Conservation (phyloP, 2,888 invertebrate species). For the Cosmorhoe ocellata region DNA sequence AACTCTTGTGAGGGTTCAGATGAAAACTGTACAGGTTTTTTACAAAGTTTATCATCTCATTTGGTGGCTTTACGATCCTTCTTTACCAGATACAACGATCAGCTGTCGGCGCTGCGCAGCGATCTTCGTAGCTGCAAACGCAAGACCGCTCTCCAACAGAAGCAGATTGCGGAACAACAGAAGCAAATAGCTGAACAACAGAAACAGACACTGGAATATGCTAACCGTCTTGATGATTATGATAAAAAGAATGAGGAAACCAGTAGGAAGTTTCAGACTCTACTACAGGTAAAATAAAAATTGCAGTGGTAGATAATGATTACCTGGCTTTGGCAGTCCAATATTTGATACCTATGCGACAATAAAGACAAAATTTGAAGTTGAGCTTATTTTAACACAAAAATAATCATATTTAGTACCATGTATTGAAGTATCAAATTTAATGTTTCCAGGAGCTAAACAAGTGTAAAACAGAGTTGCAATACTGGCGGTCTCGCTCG, state of each 20-base stretch:
- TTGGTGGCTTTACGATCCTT: too few relatives aligned
- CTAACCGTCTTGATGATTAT: slow-evolving; percentile 92
- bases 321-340: not conserved
- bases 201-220: slow-evolving; percentile 90
- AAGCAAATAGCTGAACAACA: slow-evolving; percentile 88
- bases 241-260: slow-evolving; percentile 96
- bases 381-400: too few relatives aligned
- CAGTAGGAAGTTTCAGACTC: slow-evolving; percentile 93
- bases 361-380: too few relatives aligned
- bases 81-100: slow-evolving; percentile 87
- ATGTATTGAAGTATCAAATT: not conserved
- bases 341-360: too few relatives aligned
- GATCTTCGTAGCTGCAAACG: slow-evolving; percentile 91
- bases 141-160: slow-evolving; percentile 92
- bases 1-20: too few relatives aligned
- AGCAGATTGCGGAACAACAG: slow-evolving; percentile 90
- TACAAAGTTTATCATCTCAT: too few relatives aligned
- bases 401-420: too few relatives aligned
- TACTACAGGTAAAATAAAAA: slow-evolving; percentile 85
- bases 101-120: slow-evolving; percentile 88
- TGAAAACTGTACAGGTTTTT: too few relatives aligned
- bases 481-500: slow-evolving; percentile 95
- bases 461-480: slow-evolving; percentile 95
- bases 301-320: not conserved
- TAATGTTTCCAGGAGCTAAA: slow-evolving; percentile 87